Conservation (phyloP, 2,888 invertebrate species). For the Nysson spinosus region DNA sequence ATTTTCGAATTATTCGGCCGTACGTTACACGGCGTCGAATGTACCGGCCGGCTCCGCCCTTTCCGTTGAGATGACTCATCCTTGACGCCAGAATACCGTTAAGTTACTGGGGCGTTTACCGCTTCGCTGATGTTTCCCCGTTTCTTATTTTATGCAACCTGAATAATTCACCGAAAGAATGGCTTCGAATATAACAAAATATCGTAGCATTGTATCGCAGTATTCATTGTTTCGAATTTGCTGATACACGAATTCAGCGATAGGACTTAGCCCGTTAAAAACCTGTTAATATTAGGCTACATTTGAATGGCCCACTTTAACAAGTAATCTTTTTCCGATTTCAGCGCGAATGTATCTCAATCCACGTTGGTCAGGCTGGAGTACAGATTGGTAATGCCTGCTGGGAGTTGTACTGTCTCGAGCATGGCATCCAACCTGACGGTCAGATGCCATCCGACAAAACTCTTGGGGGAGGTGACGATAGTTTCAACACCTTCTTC, state of each 20-base stretch:
- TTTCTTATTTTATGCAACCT: not conserved
- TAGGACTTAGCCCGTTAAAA: too few species aligned
- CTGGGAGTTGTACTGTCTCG: constrained; percentile 92
- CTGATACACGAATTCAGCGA: too few species aligned
- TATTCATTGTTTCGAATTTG: too few species aligned
- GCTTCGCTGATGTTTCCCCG: not conserved
- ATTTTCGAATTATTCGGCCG: not conserved
- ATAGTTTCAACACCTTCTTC: constrained; percentile 97
- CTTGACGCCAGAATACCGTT: not conserved
- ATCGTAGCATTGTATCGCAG: too few species aligned
- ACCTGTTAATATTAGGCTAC: too few species aligned
- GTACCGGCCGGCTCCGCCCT: constrained; percentile 53
- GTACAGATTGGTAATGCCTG: constrained; percentile 94
- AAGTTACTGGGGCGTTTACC: not conserved
- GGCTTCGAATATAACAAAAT: too few species aligned
- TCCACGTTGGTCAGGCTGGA: constrained; percentile 90
- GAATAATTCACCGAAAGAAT: constrained; percentile 77
- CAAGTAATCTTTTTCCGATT: constrained; percentile 82
- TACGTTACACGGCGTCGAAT: not conserved
- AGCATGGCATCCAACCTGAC: constrained; percentile 95
- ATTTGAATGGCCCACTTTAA: too few species aligned
- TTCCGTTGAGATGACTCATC: constrained; percentile 13
- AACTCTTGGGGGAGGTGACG: constrained; percentile 93
- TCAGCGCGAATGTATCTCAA: constrained; percentile 88
- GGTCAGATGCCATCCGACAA: constrained; percentile 97